Evolutionary conservation across 2,113 vertebrate genomes (phyloP).

Genomic region (Saiga tatarica): DNA sequence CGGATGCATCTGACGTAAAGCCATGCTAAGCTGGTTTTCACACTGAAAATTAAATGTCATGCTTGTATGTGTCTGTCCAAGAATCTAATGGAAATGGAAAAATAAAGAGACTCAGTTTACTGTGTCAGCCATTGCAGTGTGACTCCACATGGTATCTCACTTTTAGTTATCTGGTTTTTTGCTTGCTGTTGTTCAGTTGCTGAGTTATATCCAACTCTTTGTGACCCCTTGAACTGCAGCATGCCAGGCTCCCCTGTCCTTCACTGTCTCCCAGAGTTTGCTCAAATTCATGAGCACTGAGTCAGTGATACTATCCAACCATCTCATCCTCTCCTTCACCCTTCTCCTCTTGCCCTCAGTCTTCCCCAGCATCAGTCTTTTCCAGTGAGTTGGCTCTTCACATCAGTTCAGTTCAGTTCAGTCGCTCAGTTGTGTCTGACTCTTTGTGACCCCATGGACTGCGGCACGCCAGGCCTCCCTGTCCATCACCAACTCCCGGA

Average conservation of each 20-base stretch:
- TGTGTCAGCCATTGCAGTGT: neutral
- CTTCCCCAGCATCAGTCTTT: neutral
- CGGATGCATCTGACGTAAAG: conserved; percentile 76
- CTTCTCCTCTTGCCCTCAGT: neutral
- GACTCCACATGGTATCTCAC: neutral
- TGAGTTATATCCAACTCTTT: neutral
- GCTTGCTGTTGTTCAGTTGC: neutral
- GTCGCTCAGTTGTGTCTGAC: neutral
- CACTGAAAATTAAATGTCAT: neutral
- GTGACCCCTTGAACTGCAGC: neutral
- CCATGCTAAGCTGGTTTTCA: conserved; percentile 65
- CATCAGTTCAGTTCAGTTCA: neutral
- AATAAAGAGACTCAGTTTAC: conserved; percentile 47
- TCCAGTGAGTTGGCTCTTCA: neutral
- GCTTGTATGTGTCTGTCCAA: neutral
- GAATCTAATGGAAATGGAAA: neutral
- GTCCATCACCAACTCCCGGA: neutral
- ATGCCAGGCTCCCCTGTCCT: neutral
- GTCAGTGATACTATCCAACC: neutral
- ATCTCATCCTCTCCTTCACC: neutral
- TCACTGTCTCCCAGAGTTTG: neutral
- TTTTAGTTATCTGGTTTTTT: neutral
- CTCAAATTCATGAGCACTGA: neutral
- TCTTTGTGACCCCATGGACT: neutral
- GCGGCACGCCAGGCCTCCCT: neutral